Base-by-base conservation (phyloP, 2,113 vertebrate genomes). In the Holacanthus passer region DNA sequence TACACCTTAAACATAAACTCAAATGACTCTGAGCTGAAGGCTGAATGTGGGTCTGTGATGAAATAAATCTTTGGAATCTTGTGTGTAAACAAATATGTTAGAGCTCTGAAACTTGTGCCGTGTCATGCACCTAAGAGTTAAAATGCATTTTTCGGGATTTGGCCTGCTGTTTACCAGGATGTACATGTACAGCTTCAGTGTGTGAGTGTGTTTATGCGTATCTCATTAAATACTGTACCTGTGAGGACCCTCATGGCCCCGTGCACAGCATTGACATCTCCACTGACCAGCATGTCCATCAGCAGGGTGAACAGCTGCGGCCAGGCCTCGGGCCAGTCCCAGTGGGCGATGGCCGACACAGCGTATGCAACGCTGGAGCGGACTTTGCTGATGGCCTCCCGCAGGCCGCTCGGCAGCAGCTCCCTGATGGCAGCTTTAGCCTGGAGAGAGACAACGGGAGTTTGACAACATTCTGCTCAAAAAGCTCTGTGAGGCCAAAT, bases 241-340 rank as follows among this genome's bases (percentile, higher is more conserved):
- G 98, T 99, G 50, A 99, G 96, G 68, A 99, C 98, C 12, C 98
- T 95, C 98, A 99, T 99, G 91, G 98, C 98, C 13, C 98, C 98
- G 0, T 99, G 98, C 83, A 99, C 98, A 0, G 97, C 98, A 27
- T 95, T 97, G 73, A 99, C 92, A 1, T 99, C 96, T 0, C 98
- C 98, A 32, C 98, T 99, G 89, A 99, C 96, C 94, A 99, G 93
- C 98, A 99, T 99, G 87, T 98, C 97, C 98, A 99, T 99, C 77
- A 99, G 95, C 37, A 99, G 94, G 58, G 90, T 98, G 93, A 99
- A 99, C 35, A 99, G 97, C 86, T 97, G 96, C 0, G 98, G 98
- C 98, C 98, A 99, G 64, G 98, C 98, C 82, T 99, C 98, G 0
- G 98, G 98, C 98, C 98, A 99, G 93, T 99, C 98, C 98, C 98